Evolutionary conservation across 2,888 invertebrate genomes (phyloP).

Genomic region (Notocelia uddmanniana): DNA sequence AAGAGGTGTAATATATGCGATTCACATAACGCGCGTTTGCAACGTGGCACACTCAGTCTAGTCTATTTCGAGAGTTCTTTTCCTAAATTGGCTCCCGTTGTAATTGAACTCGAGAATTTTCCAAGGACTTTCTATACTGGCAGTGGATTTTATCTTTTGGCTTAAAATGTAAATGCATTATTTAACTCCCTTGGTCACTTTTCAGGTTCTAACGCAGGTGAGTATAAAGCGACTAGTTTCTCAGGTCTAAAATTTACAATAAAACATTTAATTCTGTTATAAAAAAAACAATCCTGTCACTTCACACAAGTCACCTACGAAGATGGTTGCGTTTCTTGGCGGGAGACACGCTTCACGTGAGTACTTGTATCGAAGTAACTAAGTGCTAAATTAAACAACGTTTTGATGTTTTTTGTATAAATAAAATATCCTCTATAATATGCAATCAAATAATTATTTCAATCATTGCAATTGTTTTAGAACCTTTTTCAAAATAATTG

Average conservation of each 20-base stretch:
- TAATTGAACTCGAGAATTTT: neutral
- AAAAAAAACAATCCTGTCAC: too few relatives aligned
- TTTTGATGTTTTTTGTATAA: too few relatives aligned
- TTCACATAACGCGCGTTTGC: neutral
- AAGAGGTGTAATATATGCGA: neutral
- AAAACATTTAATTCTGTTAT: too few relatives aligned
- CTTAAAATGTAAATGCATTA: neutral
- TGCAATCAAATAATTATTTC: too few relatives aligned
- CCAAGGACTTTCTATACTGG: neutral
- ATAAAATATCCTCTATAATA: too few relatives aligned
- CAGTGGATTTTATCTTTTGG: neutral
- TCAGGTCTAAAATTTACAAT: neutral
- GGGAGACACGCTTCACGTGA: too few relatives aligned
- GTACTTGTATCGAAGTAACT: too few relatives aligned
- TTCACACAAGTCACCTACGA: too few relatives aligned
- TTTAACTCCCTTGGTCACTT: neutral
- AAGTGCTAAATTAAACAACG: too few relatives aligned
- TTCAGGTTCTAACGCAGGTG: neutral
- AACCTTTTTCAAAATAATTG: too few relatives aligned
- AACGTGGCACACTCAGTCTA: neutral
- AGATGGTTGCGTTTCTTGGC: too few relatives aligned
- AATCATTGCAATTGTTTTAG: too few relatives aligned
- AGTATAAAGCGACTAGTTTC: neutral
- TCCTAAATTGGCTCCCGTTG: slow-evolving; percentile 1
- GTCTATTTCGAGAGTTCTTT: neutral